phyloP scores from a whole-genome alignment of 2,113 vertebrate genomes.

The Morone saxatilis region DNA sequence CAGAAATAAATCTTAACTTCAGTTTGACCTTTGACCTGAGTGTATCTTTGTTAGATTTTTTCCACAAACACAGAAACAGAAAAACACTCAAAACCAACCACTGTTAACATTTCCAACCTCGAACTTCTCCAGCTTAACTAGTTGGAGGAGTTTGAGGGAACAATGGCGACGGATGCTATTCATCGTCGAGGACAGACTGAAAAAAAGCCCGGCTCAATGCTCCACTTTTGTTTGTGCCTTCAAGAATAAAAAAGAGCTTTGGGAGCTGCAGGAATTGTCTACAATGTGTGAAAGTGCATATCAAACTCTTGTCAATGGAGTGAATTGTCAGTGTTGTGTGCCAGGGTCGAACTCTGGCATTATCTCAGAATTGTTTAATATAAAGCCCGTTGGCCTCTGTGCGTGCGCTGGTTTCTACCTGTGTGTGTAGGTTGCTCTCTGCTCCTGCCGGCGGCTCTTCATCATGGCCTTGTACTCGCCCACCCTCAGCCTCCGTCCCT shows the following conservation, averaged over 20 bases:
- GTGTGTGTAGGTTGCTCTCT: slow-evolving; percentile 88
- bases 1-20: neutral
- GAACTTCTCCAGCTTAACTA: slow-evolving; percentile 28
- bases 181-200: slow-evolving; percentile 29
- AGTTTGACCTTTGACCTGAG: neutral
- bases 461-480: slow-evolving; percentile 99
- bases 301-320: slow-evolving; percentile 5
- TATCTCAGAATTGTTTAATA: neutral
- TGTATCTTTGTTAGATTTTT: neutral
- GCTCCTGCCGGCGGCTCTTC: slow-evolving; percentile 95
- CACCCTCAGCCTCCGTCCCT: slow-evolving; percentile 93
- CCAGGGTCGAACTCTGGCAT: slow-evolving; percentile 28
- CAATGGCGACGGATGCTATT: slow-evolving; percentile 37
- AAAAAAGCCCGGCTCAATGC: slow-evolving; percentile 30
- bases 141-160: slow-evolving; percentile 17
- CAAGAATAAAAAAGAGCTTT: neutral
- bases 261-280: slow-evolving; percentile 21
- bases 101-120: neutral
- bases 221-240: slow-evolving; percentile 43
- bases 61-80: neutral
- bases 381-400: rapidly evolving
- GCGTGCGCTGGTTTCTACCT: slow-evolving; percentile 81
- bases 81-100: slow-evolving; percentile 4
- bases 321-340: slow-evolving; percentile 9
- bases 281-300: slow-evolving; percentile 11